Conservation (phyloP, 2,797 vertebrate genomes). For the Smutsia temminckii region DNA sequence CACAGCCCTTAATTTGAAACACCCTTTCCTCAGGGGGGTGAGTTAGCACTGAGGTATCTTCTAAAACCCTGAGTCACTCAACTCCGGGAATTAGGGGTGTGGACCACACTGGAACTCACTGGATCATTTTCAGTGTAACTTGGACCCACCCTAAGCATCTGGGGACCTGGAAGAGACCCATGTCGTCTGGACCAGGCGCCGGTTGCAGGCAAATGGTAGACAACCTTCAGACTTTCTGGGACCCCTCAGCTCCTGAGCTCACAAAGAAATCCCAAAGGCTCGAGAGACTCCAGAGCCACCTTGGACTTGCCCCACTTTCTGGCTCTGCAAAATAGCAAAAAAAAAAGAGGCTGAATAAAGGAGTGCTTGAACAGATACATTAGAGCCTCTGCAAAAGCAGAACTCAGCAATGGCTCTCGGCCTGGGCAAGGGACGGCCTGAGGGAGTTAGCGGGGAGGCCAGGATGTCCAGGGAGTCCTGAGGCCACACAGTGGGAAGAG, state of each 20-base stretch:
- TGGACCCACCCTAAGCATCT: constrained; percentile 31
- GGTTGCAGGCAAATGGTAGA: not conserved
- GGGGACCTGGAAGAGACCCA: constrained; percentile 19
- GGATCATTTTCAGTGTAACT: constrained; percentile 41
- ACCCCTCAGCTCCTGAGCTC: not conserved
- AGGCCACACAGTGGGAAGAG: not conserved
- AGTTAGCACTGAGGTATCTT: constrained; percentile 41
- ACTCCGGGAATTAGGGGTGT: constrained; percentile 43
- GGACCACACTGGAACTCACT: constrained; percentile 33
- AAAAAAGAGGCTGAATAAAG: not conserved
- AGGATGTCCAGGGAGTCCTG: not conserved
- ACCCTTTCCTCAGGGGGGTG: not conserved
- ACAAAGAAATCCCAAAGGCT: not conserved
- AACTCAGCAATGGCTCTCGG: not conserved
- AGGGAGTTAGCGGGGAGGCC: not conserved
- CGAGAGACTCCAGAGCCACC: not conserved
- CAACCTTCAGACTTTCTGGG: not conserved
- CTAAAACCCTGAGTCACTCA: constrained; percentile 54
- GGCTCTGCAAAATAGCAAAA: not conserved
- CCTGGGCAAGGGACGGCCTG: not conserved
- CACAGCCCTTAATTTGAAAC: not conserved
- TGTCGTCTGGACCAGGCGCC: not conserved
- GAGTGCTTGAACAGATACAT: not conserved
- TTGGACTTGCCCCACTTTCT: not conserved
- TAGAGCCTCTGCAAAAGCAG: not conserved